Evolutionary conservation across 1,140 invertebrate genomes (phyloP).

Genomic region (Lerema accius): DNA sequence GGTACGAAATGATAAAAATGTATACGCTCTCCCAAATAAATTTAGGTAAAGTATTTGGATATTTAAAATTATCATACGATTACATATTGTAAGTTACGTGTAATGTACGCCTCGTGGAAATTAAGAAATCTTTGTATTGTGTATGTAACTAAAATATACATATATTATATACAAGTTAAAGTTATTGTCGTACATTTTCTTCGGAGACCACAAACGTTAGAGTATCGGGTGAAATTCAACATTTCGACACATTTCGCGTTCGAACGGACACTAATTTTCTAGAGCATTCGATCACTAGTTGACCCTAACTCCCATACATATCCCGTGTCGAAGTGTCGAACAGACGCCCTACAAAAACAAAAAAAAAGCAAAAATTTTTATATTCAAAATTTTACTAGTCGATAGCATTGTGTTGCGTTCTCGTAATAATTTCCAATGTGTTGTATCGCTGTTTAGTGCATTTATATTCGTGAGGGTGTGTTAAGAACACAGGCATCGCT

Average conservation of each 20-base stretch:
- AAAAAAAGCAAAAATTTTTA: slow-evolving; percentile 75
- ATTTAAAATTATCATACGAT: slow-evolving; percentile 77
- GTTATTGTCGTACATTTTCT: slow-evolving; percentile 76
- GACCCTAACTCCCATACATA: slow-evolving; percentile 74
- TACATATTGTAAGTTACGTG: slow-evolving; percentile 74
- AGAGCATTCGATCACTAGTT: slow-evolving; percentile 38
- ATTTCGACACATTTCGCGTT: slow-evolving; percentile 54
- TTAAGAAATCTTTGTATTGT: slow-evolving; percentile 81
- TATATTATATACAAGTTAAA: slow-evolving; percentile 81
- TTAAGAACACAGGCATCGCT: slow-evolving; percentile 55
- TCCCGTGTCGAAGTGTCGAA: slow-evolving; percentile 71
- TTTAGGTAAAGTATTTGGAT: slow-evolving; percentile 77
- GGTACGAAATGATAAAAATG: slow-evolving; percentile 74
- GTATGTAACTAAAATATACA: slow-evolving; percentile 81
- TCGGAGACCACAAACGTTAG: slow-evolving; percentile 70
- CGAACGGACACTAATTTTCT: slow-evolving; percentile 38
- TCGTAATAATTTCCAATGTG: slow-evolving; percentile 68
- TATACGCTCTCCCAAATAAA: slow-evolving; percentile 80
- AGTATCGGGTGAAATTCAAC: slow-evolving; percentile 53
- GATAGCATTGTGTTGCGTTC: slow-evolving; percentile 67
- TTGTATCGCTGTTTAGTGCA: slow-evolving; percentile 73
- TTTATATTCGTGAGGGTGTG: slow-evolving; percentile 69
- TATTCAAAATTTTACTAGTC: slow-evolving; percentile 81
- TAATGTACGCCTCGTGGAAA: slow-evolving; percentile 78
- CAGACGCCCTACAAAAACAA: slow-evolving; percentile 53